Evolutionary conservation across 1,140 invertebrate species (phyloP).

Genomic region (Rhagoletis pomonella): DNA sequence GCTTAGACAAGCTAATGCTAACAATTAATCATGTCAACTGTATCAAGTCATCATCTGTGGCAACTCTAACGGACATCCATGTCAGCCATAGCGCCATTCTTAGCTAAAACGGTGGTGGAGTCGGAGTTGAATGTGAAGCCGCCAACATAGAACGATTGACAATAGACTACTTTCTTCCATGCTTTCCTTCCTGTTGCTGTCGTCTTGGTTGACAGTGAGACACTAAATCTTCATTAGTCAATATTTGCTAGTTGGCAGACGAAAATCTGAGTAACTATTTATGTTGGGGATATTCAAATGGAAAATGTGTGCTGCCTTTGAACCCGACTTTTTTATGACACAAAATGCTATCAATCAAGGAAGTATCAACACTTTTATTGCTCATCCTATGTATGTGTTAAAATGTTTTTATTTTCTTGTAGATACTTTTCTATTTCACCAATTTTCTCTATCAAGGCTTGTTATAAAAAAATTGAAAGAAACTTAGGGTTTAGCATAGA

Average conservation of each 20-base stretch:
- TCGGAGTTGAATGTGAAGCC: background rate
- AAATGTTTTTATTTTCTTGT: no score
- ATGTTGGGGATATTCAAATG: background rate
- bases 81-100: background rate
- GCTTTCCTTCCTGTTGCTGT: background rate
- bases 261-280: constrained; percentile 1
- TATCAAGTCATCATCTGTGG: constrained; percentile 38
- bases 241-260: constrained; percentile 39
- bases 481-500: background rate
- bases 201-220: background rate
- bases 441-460: background rate
- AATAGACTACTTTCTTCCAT: constrained; percentile 1
- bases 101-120: background rate
- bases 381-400: background rate
- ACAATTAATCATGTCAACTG: constrained; percentile 47
- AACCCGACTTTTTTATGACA: constrained; percentile 4
- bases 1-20: constrained; percentile 36
- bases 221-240: constrained; percentile 56
- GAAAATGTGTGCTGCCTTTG: background rate
- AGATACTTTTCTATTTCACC: background rate
- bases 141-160: background rate
- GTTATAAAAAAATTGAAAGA: background rate
- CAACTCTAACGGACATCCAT: background rate
- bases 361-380: constrained; percentile 49
- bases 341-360: constrained; percentile 51